Evolutionary conservation across 1,140 invertebrate genomes (phyloP).

Genomic region (Drosophila hydei): DNA sequence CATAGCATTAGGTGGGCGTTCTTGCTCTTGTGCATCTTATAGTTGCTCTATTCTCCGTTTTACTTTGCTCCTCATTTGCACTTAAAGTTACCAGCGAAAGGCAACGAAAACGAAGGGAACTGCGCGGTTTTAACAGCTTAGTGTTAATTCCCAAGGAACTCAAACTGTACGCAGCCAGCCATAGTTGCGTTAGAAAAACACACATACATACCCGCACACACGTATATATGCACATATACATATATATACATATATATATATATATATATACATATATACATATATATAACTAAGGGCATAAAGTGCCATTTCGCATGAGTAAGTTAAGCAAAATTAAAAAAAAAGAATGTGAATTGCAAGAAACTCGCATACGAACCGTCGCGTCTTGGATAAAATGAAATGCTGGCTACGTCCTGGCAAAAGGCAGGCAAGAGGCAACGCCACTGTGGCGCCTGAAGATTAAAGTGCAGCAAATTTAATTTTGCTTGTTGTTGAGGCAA

Average conservation of each 20-base stretch:
- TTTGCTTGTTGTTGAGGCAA: constrained; percentile 11
- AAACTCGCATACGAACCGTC: constrained; percentile 37
- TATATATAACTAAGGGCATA: constrained; percentile 57
- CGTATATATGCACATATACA: constrained; percentile 24
- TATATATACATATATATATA: constrained; percentile 28
- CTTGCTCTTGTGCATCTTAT: neutral
- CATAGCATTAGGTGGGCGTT: constrained; percentile 26
- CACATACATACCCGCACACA: constrained; percentile 23
- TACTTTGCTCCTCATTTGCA: constrained; percentile 38
- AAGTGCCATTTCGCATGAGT: constrained; percentile 79
- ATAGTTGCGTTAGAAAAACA: constrained; percentile 31
- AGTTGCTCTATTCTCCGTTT: neutral
- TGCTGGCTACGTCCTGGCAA: constrained; percentile 35
- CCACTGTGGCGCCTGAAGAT: constrained; percentile 35
- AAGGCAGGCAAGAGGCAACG: constrained; percentile 14
- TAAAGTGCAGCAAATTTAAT: constrained; percentile 76
- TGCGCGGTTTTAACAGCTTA: constrained; percentile 62
- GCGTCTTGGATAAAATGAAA: constrained; percentile 51
- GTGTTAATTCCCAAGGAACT: constrained; percentile 74
- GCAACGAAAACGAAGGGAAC: constrained; percentile 11
- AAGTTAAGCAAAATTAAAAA: constrained; percentile 73
- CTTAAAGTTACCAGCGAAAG: constrained; percentile 28
- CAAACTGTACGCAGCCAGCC: constrained; percentile 40
- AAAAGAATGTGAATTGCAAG: constrained; percentile 51
- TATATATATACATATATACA: constrained; percentile 30